Evolutionary conservation across 2,888 invertebrate genomes (phyloP), one percentile per base, ranked within the genome.

Genomic region (Bombyx huttoni): DNA sequence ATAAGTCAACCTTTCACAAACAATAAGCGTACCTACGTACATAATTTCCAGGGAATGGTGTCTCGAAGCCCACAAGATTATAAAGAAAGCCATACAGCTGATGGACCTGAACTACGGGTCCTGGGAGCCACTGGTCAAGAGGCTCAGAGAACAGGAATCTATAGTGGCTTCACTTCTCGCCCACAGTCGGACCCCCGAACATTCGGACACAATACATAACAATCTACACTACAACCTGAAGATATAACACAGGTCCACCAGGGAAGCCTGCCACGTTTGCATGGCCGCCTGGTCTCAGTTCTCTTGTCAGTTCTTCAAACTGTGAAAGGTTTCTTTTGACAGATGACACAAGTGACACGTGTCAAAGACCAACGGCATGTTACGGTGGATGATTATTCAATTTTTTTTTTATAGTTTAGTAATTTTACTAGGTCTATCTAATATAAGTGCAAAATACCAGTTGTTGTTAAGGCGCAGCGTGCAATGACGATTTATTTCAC

Each of bases 41-140:
- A 24, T 5, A 24, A 24, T 24, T 24, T 24, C 24, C 68, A 90
- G 89, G 55, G 84, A 88, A 47, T 87, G 81, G 73, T 81, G 85
- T 48, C 72, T 83, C 6, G 89, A 90, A 63, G 79, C 89, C 0
- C 78, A 81, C 53, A 83, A 85, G 60, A 84, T 87, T 56, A 70
- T 89, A 12, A 82, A 84, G 55, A 87, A 87, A 53, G 89, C 90
- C 0, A 73, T 86, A 0, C 82, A 89, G 51, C 75, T 91, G 54
- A 79, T 89, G 67, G 83, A 88, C 45, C 69, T 90, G 7, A 87
- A 89, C 64, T 89, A 89, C 59, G 91, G 91, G 0, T 65, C 80
- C 0, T 91, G 91, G 91, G 87, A 86, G 59, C 73, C 75, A 0
- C 63, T 80, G 34, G 86, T 82, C 49, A 70, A 68, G 50, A 76